phyloP scores from a whole-genome alignment of 1,140 invertebrate genomes.

The Leptinotarsa undecemlineata region DNA sequence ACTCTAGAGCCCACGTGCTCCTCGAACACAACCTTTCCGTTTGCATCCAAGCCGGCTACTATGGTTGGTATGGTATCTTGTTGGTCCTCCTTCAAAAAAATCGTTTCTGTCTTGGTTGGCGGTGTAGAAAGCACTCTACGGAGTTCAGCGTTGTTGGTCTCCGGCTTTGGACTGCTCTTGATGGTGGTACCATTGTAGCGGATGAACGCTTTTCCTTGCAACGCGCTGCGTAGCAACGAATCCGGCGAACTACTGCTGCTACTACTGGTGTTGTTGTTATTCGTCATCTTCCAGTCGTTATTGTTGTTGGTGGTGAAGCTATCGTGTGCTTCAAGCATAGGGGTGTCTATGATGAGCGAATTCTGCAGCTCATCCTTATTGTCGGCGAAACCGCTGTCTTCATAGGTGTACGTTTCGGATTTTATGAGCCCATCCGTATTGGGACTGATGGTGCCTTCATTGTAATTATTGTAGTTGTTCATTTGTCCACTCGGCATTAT shows the following conservation, averaged over 20 bases:
- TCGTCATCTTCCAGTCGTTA: conserved; percentile 76
- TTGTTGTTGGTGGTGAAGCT: conserved; percentile 72
- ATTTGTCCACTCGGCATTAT: conserved; percentile 60
- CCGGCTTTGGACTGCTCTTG: conserved; percentile 45
- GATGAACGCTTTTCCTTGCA: conserved; percentile 71
- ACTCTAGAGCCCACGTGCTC: conserved; percentile 54
- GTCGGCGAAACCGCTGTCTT: conserved; percentile 71
- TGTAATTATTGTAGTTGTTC: conserved; percentile 61
- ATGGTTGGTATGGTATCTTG: conserved; percentile 57
- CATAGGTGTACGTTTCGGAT: conserved; percentile 67
- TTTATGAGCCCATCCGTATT: conserved; percentile 60
- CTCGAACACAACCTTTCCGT: conserved; percentile 55
- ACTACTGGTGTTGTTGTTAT: conserved; percentile 60
- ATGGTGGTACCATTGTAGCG: conserved; percentile 59
- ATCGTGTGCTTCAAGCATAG: conserved; percentile 59
- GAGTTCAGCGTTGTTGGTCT: conserved; percentile 58
- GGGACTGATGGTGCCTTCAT: conserved; percentile 47
- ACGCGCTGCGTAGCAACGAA: conserved; percentile 76
- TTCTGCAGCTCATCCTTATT: conserved; percentile 64
- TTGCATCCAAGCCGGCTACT: conserved; percentile 55
- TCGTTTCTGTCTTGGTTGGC: conserved; percentile 57
- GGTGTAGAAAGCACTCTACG: conserved; percentile 57
- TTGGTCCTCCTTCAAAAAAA: conserved; percentile 54
- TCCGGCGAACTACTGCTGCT: conserved; percentile 62
- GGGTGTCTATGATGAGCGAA: conserved; percentile 56